Evolutionary conservation across 2,797 vertebrate species (phyloP), one percentile per base, ranked within the genome.

Genomic region (Lithobates pipiens): DNA sequence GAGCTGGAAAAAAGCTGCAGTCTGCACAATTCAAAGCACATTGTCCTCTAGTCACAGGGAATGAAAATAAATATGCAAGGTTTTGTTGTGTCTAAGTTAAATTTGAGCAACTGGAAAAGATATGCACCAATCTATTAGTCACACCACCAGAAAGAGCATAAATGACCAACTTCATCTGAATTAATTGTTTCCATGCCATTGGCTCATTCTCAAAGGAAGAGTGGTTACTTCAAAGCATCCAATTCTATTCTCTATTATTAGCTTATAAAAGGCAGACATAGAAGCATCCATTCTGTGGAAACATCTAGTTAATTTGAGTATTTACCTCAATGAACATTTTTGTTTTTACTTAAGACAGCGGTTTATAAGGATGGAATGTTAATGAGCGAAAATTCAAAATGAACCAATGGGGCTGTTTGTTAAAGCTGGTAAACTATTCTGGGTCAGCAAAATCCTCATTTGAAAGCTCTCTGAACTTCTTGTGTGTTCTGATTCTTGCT

Each of bases 171-270:
- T 77, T 86, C 65, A 44, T 86, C 79, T 65, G 29, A 36, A 86
- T 86, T 82, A 76, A 82, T 82, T 77, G 23, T 80, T 82, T 82
- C 85, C 79, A 77, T 82, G 85, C 79, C 36, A 82, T 73, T 86
- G 85, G 85, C 85, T 70, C 79, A 50, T 57, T 77, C 74, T 86
- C 85, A 86, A 86, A 86, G 72, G 78, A 74, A 81, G 34, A 81
- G 71, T 86, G 73, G 73, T 86, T 63, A 76, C 85, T 82, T 86
- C 85, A 86, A 86, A 86, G 79, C 65, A 81, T 81, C 67, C 67
- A 57, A 63, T 76, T 82, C 69, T 29, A 67, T 78, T 46, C 63
- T 65, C 79, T 76, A 76, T 86, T 82, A 86, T 65, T 77, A 82
- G 73, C 80, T 80, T 72, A 78, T 73, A 80, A 80, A 80, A 85